Conservation (phyloP, 2,797 vertebrate genomes). For the Amblyraja radiata region DNA sequence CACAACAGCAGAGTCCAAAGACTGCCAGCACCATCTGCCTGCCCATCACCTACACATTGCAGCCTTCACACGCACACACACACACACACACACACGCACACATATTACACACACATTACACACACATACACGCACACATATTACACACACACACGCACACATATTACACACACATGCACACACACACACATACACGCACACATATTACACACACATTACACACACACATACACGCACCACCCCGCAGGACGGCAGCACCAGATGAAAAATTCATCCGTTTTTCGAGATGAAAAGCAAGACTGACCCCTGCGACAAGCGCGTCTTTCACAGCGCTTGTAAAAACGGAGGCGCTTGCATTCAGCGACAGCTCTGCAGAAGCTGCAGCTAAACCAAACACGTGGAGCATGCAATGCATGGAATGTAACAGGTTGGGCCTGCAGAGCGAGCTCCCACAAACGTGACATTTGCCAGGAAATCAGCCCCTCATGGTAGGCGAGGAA, state of each 20-base stretch:
- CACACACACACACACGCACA: no score
- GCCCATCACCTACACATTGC: not conserved
- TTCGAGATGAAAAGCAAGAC: not conserved
- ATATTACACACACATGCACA: no score
- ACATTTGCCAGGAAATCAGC: not conserved
- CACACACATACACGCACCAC: no score
- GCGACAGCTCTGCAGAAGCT: not conserved
- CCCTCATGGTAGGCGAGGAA: not conserved
- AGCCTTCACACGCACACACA: not conserved
- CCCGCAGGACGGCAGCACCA: not conserved
- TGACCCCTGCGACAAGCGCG: no score
- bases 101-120: no score
- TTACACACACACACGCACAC: no score
- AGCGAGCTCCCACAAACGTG: not conserved
- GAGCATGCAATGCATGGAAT: not conserved
- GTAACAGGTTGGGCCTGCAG: not conserved
- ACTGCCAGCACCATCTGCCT: not conserved
- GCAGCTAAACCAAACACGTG: not conserved
- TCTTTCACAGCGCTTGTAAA: not conserved
- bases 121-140: no score
- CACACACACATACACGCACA: no score
- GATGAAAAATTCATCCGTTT: not conserved
- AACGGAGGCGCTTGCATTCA: not conserved
- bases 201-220: no score
- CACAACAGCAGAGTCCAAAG: not conserved